Evolutionary conservation across 2,113 vertebrate species (phyloP).

Genomic region (Bubo scandiacus): DNA sequence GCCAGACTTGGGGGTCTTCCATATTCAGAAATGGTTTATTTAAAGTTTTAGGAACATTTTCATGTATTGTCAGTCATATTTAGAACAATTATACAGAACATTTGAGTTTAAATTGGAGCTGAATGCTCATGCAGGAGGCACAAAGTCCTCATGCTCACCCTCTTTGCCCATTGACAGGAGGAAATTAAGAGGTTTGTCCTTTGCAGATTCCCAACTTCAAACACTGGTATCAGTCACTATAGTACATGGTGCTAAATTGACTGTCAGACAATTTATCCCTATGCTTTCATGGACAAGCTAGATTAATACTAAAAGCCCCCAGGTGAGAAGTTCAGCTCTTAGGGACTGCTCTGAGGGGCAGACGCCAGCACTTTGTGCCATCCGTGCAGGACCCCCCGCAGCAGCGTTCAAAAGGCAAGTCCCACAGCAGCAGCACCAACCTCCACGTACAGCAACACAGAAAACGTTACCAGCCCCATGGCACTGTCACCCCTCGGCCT

Average conservation of each 20-base stretch:
- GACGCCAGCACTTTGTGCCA: fast-evolving
- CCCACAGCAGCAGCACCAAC: not conserved
- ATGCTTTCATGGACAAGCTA: too few relatives aligned
- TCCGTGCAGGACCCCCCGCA: fast-evolving
- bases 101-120: not conserved
- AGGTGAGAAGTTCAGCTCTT: not conserved
- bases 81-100: not conserved
- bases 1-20: not conserved
- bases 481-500: not conserved
- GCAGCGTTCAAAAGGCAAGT: too few relatives aligned
- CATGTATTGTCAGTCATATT: not conserved
- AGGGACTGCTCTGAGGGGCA: fast-evolving
- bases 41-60: not conserved
- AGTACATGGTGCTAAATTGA: fast-evolving
- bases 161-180: fast-evolving
- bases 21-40: not conserved
- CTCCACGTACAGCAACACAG: not conserved
- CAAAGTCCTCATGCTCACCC: fast-evolving
- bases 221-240: not conserved
- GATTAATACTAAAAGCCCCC: not conserved
- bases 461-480: fast-evolving
- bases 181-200: not conserved
- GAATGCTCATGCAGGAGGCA: not conserved
- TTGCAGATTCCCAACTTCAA: not conserved
- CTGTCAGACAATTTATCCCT: fast-evolving